These are phyloP conservation scores for Galbula dea DNA, from an alignment of 2,113 vertebrate genomes.

Conservation along the genomic window DNA sequence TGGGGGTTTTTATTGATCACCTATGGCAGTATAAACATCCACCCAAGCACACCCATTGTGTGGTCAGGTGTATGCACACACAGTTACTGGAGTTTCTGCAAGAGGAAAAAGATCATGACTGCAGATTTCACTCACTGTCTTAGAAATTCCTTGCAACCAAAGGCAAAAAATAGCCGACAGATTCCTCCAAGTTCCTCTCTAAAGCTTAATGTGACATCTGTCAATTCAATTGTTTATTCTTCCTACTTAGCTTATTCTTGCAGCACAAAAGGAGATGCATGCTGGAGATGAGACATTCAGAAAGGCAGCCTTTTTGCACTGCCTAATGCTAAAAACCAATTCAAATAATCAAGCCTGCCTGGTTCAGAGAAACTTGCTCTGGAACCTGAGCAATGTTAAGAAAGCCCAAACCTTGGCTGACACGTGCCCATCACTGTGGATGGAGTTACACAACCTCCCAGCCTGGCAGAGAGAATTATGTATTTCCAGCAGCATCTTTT, in stretches of 20 bases:
- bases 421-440: background rate
- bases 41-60: background rate
- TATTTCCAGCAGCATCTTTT: background rate
- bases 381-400: background rate
- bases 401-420: background rate
- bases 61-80: background rate
- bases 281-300: background rate
- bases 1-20: background rate
- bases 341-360: background rate
- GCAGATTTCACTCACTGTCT: background rate
- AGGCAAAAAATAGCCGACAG: background rate
- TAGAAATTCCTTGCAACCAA: background rate
- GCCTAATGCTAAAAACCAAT: background rate
- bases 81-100: background rate
- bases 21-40: background rate
- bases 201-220: background rate
- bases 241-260: background rate
- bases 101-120: background rate
- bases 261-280: background rate
- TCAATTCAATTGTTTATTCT: background rate
- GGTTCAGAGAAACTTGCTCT: background rate
- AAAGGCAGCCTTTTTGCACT: background rate
- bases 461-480: background rate
- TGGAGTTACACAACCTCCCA: background rate
- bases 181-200: background rate